Evolutionary conservation across 2,113 vertebrate genomes (phyloP).

Genomic region (Myrmecophaga tridactyla): DNA sequence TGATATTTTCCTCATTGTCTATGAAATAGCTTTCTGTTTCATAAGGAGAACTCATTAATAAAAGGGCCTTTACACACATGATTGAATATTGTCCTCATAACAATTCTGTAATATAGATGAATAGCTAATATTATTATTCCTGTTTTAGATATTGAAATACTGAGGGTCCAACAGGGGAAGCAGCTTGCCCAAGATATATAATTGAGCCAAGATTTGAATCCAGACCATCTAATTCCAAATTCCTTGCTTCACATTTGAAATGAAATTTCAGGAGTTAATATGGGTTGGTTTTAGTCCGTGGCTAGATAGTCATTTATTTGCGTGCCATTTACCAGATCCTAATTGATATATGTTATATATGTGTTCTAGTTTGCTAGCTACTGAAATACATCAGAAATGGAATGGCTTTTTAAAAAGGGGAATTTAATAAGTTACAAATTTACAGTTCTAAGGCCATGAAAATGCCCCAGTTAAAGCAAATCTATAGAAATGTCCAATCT

Average conservation of each 20-base stretch:
- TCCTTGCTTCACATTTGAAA: background rate
- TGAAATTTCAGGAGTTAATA: background rate
- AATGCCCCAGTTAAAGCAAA: no score
- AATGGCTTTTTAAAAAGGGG: no score
- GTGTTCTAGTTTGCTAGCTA: no score
- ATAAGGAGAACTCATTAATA: background rate
- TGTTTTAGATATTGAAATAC: background rate
- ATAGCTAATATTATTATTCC: background rate
- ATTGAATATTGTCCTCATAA: background rate
- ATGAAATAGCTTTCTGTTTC: background rate
- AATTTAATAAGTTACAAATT: no score
- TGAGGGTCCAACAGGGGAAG: background rate
- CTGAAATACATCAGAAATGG: no score
- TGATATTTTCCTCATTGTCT: background rate
- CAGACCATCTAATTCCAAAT: background rate
- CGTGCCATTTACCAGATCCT: background rate
- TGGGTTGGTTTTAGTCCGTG: background rate
- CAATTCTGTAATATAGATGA: background rate
- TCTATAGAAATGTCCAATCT: no score
- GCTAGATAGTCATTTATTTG: conserved; percentile 22
- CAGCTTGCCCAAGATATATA: background rate
- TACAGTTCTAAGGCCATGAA: no score
- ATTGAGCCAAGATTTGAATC: background rate
- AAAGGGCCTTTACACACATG: background rate
- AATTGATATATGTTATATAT: background rate